Evolutionary conservation across 2,888 invertebrate genomes (phyloP).

Genomic region (Bellardia pandia): DNA sequence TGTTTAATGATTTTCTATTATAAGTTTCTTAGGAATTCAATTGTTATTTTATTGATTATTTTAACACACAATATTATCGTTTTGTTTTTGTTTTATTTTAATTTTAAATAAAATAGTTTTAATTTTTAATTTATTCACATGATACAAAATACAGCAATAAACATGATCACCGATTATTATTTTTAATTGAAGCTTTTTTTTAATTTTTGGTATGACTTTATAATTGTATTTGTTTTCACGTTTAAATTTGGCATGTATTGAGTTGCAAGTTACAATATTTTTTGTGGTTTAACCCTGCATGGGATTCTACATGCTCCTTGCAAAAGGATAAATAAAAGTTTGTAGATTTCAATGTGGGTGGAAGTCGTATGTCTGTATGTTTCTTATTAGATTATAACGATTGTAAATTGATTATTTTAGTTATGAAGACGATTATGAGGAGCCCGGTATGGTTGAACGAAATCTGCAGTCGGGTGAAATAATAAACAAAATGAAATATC

Average conservation of each 20-base stretch:
- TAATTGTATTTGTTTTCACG: conserved; percentile 36
- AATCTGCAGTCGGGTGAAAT: conserved; percentile 90
- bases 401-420: conserved; percentile 62
- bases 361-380: conserved; percentile 3
- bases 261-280: conserved; percentile 17
- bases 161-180: conserved; percentile 38
- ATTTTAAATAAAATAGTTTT: conserved; percentile 35
- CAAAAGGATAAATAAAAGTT: not conserved
- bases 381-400: conserved; percentile 24
- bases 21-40: conserved; percentile 32
- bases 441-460: conserved; percentile 84
- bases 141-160: conserved; percentile 49
- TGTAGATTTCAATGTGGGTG: not conserved
- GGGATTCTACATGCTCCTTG: not conserved
- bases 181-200: conserved; percentile 52
- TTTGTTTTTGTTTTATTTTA: conserved; percentile 27
- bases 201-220: conserved; percentile 39
- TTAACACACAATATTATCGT: conserved; percentile 15
- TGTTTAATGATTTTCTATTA: conserved; percentile 19
- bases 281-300: conserved; percentile 4
- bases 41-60: conserved; percentile 39
- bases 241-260: conserved; percentile 45
- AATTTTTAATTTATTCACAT: conserved; percentile 51
- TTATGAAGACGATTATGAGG: conserved; percentile 85
- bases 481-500: conserved; percentile 92